These are phyloP conservation scores for Istiophorus platypterus DNA, from an alignment of 2,113 vertebrate genomes.

Conservation along the genomic window DNA sequence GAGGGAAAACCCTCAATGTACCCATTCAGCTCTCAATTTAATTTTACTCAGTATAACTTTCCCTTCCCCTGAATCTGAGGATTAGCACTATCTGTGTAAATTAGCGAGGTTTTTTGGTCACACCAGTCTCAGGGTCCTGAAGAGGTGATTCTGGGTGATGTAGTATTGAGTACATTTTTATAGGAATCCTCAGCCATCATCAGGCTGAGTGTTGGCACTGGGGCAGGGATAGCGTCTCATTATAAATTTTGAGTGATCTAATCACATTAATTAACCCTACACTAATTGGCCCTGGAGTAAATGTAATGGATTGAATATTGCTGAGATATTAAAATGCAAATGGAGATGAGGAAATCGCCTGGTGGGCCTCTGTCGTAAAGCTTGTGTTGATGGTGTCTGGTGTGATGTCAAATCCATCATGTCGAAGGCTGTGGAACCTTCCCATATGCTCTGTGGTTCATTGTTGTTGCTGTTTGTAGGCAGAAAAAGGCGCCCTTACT, in stretches of 20 bases:
- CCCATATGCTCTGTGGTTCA: constrained; percentile 60
- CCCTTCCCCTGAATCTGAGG: constrained; percentile 22
- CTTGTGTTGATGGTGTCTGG: constrained; percentile 50
- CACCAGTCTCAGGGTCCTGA: constrained; percentile 14
- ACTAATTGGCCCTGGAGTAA: constrained; percentile 63
- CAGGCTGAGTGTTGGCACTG: constrained; percentile 37
- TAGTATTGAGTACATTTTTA: constrained; percentile 34
- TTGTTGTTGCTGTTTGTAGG: constrained; percentile 37
- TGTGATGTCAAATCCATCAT: constrained; percentile 73
- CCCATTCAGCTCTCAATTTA: constrained; percentile 47
- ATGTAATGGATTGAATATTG: constrained; percentile 72
- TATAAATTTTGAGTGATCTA: constrained; percentile 51
- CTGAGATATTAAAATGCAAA: constrained; percentile 77
- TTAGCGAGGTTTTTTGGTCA: constrained; percentile 31
- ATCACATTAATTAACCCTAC: constrained; percentile 77
- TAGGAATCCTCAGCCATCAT: constrained; percentile 34
- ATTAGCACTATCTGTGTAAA: constrained; percentile 56
- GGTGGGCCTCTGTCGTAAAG: constrained; percentile 43
- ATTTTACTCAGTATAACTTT: constrained; percentile 52
- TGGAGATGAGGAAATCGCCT: constrained; percentile 25
- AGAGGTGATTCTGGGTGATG: constrained; percentile 52
- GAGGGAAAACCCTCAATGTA: constrained; percentile 21
- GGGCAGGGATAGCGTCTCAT: constrained; percentile 47
- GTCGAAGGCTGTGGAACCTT: constrained; percentile 54
- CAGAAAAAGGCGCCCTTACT: constrained; percentile 61